Percentiles rank a stretch among this genome's conserved stretches.
phyloP scores from a whole-genome alignment of 2,113 vertebrate genomes.

The Paratilapia polleni region DNA sequence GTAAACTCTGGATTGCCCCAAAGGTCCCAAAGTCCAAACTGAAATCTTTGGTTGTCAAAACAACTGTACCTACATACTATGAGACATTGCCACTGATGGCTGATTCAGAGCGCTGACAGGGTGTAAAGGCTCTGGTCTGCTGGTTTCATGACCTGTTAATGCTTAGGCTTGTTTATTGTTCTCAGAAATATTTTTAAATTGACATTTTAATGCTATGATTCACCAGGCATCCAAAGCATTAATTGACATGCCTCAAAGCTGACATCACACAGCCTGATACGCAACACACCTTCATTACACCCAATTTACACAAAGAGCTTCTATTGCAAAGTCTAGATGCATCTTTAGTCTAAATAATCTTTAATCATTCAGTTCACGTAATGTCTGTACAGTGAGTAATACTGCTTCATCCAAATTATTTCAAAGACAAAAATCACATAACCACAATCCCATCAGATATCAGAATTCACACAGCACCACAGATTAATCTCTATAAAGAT shows the following conservation, averaged over 20 bases:
- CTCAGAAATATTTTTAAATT: not conserved
- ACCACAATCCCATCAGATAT: not conserved
- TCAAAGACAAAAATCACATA: not conserved
- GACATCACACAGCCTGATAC: not conserved
- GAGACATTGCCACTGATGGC: not conserved
- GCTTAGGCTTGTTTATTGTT: not conserved
- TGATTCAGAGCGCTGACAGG: not conserved
- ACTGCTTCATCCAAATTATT: not conserved
- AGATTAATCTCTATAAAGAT: not conserved
- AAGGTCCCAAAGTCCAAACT: not conserved
- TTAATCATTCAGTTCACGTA: not conserved
- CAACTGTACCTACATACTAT: not conserved
- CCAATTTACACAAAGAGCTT: not conserved
- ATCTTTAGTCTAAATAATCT: not conserved
- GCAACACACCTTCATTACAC: not conserved
- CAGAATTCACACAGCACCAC: slow-evolving; percentile 1
- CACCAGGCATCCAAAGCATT: not conserved
- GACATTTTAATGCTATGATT: not conserved
- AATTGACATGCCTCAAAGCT: not conserved
- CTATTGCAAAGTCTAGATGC: not conserved
- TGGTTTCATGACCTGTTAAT: not conserved
- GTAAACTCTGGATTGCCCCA: not conserved
- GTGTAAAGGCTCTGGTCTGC: not conserved
- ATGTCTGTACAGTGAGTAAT: not conserved
- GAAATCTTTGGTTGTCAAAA: not conserved